Evolutionary conservation across 2,888 invertebrate genomes (phyloP).

Genomic region (Uloborus plumipes): DNA sequence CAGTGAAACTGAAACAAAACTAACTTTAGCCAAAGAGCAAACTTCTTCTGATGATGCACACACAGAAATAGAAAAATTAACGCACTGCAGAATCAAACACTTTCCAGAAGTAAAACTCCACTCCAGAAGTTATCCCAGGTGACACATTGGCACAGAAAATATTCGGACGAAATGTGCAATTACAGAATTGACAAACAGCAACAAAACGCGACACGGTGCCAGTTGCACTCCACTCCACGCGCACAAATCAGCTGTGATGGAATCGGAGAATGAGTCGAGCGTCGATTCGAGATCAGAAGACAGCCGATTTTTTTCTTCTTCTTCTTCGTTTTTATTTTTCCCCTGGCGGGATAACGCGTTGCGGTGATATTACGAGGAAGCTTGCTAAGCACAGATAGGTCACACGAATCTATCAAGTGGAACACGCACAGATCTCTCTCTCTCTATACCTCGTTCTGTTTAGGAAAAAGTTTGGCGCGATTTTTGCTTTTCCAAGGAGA

Average conservation of each 20-base stretch:
- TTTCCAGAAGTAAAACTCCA: no score
- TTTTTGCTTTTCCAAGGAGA: constrained; percentile 1
- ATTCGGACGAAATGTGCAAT: neutral
- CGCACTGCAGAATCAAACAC: no score
- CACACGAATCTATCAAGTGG: constrained; percentile 56
- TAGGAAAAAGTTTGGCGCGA: neutral
- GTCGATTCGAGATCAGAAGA: constrained; percentile 39
- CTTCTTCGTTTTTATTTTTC: neutral
- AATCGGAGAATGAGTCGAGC: constrained; percentile 42
- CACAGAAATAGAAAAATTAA: no score
- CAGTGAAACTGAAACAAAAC: no score
- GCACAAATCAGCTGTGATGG: constrained; percentile 26
- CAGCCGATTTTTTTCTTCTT: constrained; percentile 27
- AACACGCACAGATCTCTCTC: constrained; percentile 23
- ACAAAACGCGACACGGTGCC: constrained; percentile 14
- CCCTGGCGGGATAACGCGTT: constrained; percentile 44
- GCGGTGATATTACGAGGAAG: constrained; percentile 35
- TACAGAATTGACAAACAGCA: neutral
- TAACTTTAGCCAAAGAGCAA: no score
- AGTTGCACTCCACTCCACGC: constrained; percentile 6
- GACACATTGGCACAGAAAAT: neutral
- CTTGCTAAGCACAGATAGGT: constrained; percentile 43
- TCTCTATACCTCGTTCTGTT: neutral
- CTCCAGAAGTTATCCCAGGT: no score
- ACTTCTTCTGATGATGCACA: no score